Conservation (phyloP, 2,113 vertebrate species). For the Tinamus guttatus region DNA sequence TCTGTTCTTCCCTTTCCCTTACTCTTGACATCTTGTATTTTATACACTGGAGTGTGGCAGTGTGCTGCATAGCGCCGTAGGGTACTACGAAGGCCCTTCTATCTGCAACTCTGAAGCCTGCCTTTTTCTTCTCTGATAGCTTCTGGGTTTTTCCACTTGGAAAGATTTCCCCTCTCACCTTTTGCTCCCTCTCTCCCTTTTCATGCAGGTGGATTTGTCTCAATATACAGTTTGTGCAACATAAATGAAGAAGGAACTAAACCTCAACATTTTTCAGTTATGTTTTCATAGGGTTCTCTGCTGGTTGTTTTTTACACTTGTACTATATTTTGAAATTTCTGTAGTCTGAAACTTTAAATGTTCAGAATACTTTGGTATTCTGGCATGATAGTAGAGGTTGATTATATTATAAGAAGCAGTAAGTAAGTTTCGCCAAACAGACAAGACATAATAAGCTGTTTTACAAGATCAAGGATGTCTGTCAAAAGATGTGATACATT, state of each 20-base stretch:
- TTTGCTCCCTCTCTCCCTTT: background rate
- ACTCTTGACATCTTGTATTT: background rate
- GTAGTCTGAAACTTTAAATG: background rate
- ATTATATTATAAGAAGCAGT: background rate
- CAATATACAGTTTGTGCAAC: background rate
- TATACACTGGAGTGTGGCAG: background rate
- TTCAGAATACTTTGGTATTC: background rate
- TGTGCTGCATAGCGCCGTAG: background rate
- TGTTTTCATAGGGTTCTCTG: background rate
- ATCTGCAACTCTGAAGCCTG: background rate
- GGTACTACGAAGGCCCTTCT: background rate
- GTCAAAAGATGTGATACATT: background rate
- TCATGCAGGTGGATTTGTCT: background rate
- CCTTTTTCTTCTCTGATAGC: background rate
- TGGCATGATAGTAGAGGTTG: background rate
- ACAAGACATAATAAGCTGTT: background rate
- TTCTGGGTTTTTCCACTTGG: background rate
- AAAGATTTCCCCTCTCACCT: background rate
- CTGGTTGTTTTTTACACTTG: background rate
- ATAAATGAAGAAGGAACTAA: background rate
- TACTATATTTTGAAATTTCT: background rate
- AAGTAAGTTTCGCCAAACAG: background rate
- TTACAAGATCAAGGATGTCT: background rate
- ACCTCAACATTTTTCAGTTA: background rate
- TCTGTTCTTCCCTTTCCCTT: background rate